Base-by-base conservation (phyloP, 2,888 invertebrate genomes). In the Temnothorax rugatulus region DNA sequence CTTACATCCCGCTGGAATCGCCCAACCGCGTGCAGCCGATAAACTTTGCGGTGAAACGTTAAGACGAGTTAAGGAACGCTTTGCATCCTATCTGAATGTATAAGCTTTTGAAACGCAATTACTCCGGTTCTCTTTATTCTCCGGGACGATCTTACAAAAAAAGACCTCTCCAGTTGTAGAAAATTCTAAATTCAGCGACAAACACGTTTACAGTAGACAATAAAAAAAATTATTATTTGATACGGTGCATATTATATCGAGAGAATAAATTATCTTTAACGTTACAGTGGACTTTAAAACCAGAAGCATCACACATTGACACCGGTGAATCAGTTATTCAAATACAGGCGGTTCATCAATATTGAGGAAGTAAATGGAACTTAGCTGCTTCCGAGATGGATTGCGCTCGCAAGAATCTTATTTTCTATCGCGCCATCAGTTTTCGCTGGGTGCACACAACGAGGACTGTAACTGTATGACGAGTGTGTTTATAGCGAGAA, bases 101-200 rank as follows among this genome's bases (percentile, higher is more conserved):
- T 34, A 44, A 69, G 44, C 68, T 54, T 54, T 68, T n/a, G 41
- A 68, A 54, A 77, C 52, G 77, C 57, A 77, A 69, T 77, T 77
- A 77, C 57, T 64, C n/a, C 34, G 47, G 13, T 34, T 50, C 29
- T 38, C 29, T 77, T 77, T 69, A 77, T 77, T 68, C 77, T n/a
- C 41, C 69, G 69, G 7, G 29, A 68, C 29, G 38, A 29, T 54
- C 57, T 57, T 44, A 15, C 9, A 57, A 44, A 29, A 44, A 29
- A 54, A 57, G 54, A 57, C 9, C 29, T n/a, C 15, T 21, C 5
- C 18, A 34, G 5, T 41, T 41, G 7, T n/a, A 13, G 41, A 29
- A 68, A 29, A 29, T 29, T 41, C 5, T 44, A 15, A 34, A 57
- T 54, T 38, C 4, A 52, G 41, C 2, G 41, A 41, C 50, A 77